Evolutionary conservation across 2,888 invertebrate species (phyloP).

Genomic region (Cantharis nigra): DNA sequence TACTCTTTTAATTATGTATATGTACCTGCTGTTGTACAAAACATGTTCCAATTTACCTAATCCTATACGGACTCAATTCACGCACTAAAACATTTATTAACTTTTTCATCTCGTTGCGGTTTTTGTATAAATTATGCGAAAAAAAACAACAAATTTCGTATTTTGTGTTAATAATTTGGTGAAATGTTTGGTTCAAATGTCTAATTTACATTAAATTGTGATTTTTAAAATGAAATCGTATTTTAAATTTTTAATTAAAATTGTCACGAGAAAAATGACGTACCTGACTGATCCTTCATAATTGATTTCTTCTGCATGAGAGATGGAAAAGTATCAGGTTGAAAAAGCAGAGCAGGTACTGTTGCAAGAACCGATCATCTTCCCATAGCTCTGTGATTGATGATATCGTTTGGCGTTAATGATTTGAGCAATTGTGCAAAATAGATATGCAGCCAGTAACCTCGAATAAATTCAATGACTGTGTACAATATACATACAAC

Average conservation of each 20-base stretch:
- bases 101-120: neutral
- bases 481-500: neutral
- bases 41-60: neutral
- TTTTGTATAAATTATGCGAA: neutral
- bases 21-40: neutral
- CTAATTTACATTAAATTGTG: neutral
- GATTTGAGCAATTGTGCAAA: conserved; percentile 19
- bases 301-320: conserved; percentile 18
- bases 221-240: neutral
- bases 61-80: neutral
- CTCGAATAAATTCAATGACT: conserved; percentile 5
- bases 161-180: neutral
- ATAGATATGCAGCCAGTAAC: conserved; percentile 18
- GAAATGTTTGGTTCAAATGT: neutral
- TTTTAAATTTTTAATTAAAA: neutral
- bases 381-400: conserved; percentile 17
- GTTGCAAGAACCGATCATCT: conserved; percentile 16
- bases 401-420: conserved; percentile 18
- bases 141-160: neutral
- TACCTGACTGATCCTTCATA: conserved; percentile 4
- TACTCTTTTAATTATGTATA: neutral
- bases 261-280: neutral
- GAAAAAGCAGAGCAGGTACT: conserved; percentile 17
- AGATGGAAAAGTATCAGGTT: conserved; percentile 10
- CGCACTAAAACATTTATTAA: neutral